Percentiles rank a stretch among this genome's conserved stretches.
Evolutionary conservation across 2,113 vertebrate species (phyloP).

Genomic region (Neofelis nebulosa): DNA sequence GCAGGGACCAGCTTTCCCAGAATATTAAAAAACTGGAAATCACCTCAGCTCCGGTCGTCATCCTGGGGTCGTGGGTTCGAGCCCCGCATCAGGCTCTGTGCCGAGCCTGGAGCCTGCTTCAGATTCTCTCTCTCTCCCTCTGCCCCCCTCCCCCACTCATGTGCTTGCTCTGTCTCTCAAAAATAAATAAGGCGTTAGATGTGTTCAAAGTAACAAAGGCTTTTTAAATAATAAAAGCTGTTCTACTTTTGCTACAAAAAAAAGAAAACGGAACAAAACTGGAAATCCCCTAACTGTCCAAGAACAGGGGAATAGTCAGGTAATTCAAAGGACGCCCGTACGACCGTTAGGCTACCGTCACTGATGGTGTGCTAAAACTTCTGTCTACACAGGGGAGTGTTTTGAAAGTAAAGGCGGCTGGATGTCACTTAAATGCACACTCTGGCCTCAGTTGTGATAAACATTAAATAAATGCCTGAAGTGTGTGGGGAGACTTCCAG

Average conservation of each 20-base stretch:
- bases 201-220: no score
- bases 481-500: background rate
- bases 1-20: background rate
- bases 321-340: background rate
- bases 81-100: no score
- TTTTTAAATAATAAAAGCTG: no score
- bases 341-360: background rate
- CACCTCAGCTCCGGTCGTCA: background rate
- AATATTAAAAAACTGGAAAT: background rate
- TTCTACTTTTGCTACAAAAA: no score
- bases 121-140: no score
- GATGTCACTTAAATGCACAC: no score
- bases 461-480: background rate
- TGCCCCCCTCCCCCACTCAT: no score
- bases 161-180: no score
- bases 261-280: background rate
- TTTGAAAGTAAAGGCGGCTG: background rate
- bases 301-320: background rate
- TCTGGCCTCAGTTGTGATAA: background rate
- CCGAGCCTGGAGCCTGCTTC: no score
- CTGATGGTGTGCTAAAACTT: background rate
- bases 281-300: background rate
- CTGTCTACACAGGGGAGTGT: background rate
- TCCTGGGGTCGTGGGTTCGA: no score
- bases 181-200: no score